Base-by-base conservation (phyloP, 2,797 vertebrate species). In the Atherinosoma microstoma region DNA sequence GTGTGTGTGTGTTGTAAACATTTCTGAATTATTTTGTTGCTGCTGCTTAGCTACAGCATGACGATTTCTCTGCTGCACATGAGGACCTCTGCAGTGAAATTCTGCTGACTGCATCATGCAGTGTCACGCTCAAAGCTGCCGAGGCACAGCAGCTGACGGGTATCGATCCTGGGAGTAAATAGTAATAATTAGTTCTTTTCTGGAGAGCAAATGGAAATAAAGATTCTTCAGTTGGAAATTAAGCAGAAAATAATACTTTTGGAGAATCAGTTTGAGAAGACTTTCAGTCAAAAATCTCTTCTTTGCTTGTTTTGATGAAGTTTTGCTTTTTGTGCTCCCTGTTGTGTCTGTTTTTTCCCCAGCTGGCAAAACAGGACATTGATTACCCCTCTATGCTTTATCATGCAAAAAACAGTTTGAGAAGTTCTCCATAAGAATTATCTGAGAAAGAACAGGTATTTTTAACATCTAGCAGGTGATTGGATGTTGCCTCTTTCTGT, bases 31-130 rank as follows among this genome's bases (percentile, higher is more conserved):
- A 13, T 15, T 24, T 13, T 15, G 34, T 59, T 27, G 58, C 22
- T 27, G 36, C 36, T 61, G 58, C 22, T 61, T 13, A 15, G 36
- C 59, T 16, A 18, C n/a, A 60, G 35, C 13, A 8, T 27, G n/a
- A 24, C 3, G 11, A 24, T 13, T 24, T 61, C 36, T 61, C 47
- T 51, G 47, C 47, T 22, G 10, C 35, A 24, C 35, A 4, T 8
- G 24, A 27, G 22, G 3, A 45, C 38, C 24, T 24, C 60, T 62
- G 60, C 60, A 47, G 40, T 32, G 40, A 47, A 45, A 30, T 63
- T 32, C 40, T 63, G 27, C 61, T 47, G 61, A 63, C 40, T 63
- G 40, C 51, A 61, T 70, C 9, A 22, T 27, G 24, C 38, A 36
- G 35, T 5, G 64, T 20, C 47, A 42, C 16, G 13, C n/a, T 30